Evolutionary conservation across 2,113 vertebrate species (phyloP).

Genomic region (Hyaena hyaena): DNA sequence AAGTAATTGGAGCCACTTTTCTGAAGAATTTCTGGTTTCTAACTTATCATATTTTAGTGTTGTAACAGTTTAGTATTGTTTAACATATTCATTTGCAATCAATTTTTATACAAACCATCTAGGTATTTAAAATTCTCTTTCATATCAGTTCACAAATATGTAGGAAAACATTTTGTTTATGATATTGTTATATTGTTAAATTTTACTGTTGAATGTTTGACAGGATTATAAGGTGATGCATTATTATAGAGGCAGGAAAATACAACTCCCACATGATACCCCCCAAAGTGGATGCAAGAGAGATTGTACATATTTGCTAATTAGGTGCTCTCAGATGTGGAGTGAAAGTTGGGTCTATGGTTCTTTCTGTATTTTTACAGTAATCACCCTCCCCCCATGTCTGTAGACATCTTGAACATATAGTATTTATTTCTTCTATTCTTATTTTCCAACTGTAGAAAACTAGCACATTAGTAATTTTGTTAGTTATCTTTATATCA

Average conservation of each 20-base stretch:
- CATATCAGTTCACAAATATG: neutral
- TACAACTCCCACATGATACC: neutral
- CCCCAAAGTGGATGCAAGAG: neutral
- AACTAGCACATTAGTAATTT: neutral
- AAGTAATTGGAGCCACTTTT: neutral
- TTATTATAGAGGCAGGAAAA: neutral
- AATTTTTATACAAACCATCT: neutral
- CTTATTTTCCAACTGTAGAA: neutral
- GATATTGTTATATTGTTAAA: neutral
- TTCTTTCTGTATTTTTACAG: neutral
- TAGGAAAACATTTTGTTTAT: neutral
- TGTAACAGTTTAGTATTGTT: neutral
- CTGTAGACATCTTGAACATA: neutral
- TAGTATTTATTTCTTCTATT: neutral
- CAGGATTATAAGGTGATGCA: neutral
- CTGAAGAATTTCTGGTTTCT: neutral
- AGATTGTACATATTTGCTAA: neutral
- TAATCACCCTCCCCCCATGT: neutral
- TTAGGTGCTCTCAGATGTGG: neutral
- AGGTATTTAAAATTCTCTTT: neutral
- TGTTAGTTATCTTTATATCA: neutral
- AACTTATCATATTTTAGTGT: neutral
- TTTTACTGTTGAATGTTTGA: neutral
- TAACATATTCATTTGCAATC: neutral
- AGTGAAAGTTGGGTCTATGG: neutral